A percentile compares a stretch with the other conserved stretches of the same genome.
Conservation (phyloP, 2,113 vertebrate genomes). For the Oceanodroma tethys region DNA sequence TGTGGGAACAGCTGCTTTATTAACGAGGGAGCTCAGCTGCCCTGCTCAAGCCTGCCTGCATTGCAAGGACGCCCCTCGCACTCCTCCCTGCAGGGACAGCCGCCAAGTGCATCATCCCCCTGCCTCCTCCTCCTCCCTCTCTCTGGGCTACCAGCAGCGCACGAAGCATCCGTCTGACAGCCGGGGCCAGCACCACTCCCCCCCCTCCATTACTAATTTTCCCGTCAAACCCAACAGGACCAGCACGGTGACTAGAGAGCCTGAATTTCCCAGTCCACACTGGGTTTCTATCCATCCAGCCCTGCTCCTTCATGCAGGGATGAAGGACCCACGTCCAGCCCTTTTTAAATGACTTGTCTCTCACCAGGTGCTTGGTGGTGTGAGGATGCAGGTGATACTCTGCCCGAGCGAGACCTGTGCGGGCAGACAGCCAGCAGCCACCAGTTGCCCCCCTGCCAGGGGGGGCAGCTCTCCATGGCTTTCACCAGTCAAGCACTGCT, state of each 20-base stretch:
- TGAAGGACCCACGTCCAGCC: background rate
- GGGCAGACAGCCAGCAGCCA: background rate
- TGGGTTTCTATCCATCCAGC: background rate
- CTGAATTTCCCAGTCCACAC: background rate
- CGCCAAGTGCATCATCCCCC: background rate
- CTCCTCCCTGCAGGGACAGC: background rate
- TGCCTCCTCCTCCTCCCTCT: background rate
- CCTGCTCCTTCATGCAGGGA: background rate
- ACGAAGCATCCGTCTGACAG: background rate
- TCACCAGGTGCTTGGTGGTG: background rate
- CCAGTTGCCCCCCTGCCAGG: background rate
- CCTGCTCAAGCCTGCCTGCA: background rate
- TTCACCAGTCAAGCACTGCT: background rate
- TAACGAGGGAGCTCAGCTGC: background rate
- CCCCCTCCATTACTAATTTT: background rate
- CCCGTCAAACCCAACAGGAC: background rate
- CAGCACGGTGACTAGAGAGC: background rate
- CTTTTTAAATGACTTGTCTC: accelerated
- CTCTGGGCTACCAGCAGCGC: background rate
- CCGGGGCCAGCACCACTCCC: background rate
- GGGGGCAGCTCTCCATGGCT: background rate
- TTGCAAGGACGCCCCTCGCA: accelerated
- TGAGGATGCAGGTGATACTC: background rate
- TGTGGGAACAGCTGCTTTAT: background rate
- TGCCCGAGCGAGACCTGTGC: accelerated